A percentile compares a stretch with the other conserved stretches of the same genome.
Conservation (phyloP, 2,888 invertebrate species). For the Urechis unicinctus region DNA sequence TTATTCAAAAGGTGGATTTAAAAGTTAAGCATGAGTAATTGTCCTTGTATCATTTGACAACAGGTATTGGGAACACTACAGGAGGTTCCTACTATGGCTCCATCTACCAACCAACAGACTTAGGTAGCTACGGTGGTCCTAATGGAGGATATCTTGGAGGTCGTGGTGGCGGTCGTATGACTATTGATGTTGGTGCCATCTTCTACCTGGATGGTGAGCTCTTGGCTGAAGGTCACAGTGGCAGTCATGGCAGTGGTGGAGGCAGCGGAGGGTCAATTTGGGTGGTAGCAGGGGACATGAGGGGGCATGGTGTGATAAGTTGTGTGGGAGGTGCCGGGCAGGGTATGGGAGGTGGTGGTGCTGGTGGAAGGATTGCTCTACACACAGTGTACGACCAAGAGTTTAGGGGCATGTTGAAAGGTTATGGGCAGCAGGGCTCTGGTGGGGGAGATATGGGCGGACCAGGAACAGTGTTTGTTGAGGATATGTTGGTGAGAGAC, state of each 20-base stretch:
- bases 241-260: slow-evolving; percentile 17
- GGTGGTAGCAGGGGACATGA: slow-evolving; percentile 26
- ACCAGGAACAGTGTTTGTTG: slow-evolving; percentile 32
- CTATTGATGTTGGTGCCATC: slow-evolving; percentile 25
- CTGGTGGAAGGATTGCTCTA: slow-evolving; percentile 29
- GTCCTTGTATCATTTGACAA: too few species aligned
- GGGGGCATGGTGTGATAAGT: slow-evolving; percentile 29
- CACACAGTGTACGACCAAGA: slow-evolving; percentile 25
- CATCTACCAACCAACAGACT: slow-evolving; percentile 22
- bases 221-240: slow-evolving; percentile 25
- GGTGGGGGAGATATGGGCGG: slow-evolving; percentile 25
- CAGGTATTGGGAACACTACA: slow-evolving; percentile 16
- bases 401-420: slow-evolving; percentile 24
- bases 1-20: too few species aligned
- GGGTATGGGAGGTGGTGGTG: slow-evolving; percentile 25
- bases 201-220: slow-evolving; percentile 29
- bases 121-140: slow-evolving; percentile 25
- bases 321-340: slow-evolving; percentile 27
- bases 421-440: slow-evolving; percentile 22
- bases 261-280: slow-evolving; percentile 32
- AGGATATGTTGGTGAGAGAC: slow-evolving; percentile 19
- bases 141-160: slow-evolving; percentile 21
- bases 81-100: slow-evolving; percentile 28
- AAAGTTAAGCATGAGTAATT: too few species aligned
- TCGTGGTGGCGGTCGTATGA: slow-evolving; percentile 26